Conservation (phyloP, 2,113 vertebrate species). For the Cynoglossus semilaevis region DNA sequence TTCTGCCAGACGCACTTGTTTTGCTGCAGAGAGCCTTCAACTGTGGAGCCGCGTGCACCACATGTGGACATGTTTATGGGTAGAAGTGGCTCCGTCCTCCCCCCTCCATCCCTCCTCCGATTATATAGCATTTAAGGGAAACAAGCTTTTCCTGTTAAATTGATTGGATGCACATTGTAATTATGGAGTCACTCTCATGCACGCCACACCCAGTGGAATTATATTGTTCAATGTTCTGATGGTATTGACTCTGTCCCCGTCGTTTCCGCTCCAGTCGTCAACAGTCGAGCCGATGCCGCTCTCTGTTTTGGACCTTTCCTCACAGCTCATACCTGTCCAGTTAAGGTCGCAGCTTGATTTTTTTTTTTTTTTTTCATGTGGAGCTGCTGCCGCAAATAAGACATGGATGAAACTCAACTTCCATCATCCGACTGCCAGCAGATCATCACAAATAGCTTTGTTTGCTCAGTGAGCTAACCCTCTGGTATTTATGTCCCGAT, state of each 20-base stretch:
- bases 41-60: slow-evolving; percentile 21
- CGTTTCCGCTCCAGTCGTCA: too few species aligned
- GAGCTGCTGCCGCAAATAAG: slow-evolving; percentile 45
- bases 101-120: neutral
- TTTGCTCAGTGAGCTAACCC: slow-evolving; percentile 47
- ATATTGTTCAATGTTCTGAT: slow-evolving; percentile 15
- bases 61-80: slow-evolving; percentile 41
- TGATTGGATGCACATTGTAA: slow-evolving; percentile 39
- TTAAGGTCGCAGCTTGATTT: slow-evolving; percentile 42
- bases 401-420: slow-evolving; percentile 50
- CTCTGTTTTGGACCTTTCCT: neutral
- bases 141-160: slow-evolving; percentile 36
- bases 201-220: slow-evolving; percentile 54
- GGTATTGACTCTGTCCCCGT: slow-evolving; percentile 9
- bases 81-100: neutral
- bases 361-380: slow-evolving; percentile 28
- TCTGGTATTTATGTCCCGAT: slow-evolving; percentile 36
- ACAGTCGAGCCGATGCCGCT: too few species aligned
- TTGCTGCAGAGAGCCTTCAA: slow-evolving; percentile 15
- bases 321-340: slow-evolving; percentile 20
- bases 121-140: slow-evolving; percentile 22
- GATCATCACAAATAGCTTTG: slow-evolving; percentile 47
- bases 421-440: slow-evolving; percentile 49
- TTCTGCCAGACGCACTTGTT: slow-evolving; percentile 50
- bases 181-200: slow-evolving; percentile 40